Evolutionary conservation across 2,888 invertebrate species (phyloP).

Genomic region (Altica lythri): DNA sequence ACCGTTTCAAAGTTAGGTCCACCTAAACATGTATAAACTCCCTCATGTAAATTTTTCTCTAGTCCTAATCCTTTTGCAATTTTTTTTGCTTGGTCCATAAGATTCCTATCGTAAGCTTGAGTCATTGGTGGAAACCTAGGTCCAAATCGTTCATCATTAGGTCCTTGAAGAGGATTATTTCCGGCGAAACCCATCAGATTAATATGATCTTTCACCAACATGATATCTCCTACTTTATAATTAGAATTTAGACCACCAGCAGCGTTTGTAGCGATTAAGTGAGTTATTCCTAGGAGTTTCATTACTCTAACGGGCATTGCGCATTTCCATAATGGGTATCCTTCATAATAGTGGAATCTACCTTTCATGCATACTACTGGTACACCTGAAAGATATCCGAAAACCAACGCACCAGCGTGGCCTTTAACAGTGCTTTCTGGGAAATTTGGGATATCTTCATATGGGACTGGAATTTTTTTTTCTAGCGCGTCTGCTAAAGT

Average conservation of each 20-base stretch:
- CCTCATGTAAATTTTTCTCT: constrained; percentile 76
- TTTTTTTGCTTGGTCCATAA: constrained; percentile 35
- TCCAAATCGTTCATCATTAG: constrained; percentile 94
- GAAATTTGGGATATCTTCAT: constrained; percentile 91
- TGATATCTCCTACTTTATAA: constrained; percentile 91
- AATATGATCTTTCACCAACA: constrained; percentile 97
- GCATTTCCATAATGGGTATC: constrained; percentile 89
- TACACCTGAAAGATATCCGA: constrained; percentile 80
- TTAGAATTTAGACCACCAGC: constrained; percentile 91
- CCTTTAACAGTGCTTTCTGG: constrained; percentile 90
- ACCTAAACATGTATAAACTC: constrained; percentile 92
- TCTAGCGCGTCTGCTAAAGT: constrained; percentile 78
- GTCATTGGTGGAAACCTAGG: constrained; percentile 93
- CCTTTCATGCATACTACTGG: constrained; percentile 97
- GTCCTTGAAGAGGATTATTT: constrained; percentile 91
- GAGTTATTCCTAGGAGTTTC: constrained; percentile 89
- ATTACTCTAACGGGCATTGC: constrained; percentile 95
- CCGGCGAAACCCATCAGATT: constrained; percentile 97
- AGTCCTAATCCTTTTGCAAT: constrained; percentile 67
- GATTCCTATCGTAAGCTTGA: constrained; percentile 70
- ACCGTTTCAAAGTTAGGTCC: constrained; percentile 97
- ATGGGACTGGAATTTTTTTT: constrained; percentile 76
- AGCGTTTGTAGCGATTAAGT: constrained; percentile 93
- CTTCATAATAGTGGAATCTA: constrained; percentile 96
- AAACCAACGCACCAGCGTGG: constrained; percentile 89